phyloP scores from a whole-genome alignment of 2,888 invertebrate species.

The Dynastes maya region DNA sequence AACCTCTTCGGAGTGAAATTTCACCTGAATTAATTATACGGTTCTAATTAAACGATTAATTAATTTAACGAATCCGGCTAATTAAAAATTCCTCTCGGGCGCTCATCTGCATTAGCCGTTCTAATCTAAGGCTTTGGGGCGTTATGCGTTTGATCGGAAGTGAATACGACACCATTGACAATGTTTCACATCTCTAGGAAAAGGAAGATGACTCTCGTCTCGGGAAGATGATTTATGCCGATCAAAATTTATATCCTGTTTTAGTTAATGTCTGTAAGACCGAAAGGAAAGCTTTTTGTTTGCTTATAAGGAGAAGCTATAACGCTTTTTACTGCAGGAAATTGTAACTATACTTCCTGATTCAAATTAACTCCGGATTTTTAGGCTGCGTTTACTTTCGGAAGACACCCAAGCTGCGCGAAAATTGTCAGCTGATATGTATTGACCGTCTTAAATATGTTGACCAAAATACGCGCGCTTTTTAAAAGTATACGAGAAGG shows the following conservation, averaged over 20 bases:
- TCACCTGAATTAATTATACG: constrained; percentile 49
- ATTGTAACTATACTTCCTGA: too few relatives aligned
- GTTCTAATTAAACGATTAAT: constrained; percentile 53
- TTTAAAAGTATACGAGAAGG: too few relatives aligned
- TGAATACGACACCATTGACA: not conserved
- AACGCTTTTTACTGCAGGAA: too few relatives aligned
- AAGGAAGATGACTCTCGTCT: not conserved
- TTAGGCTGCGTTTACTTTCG: too few relatives aligned
- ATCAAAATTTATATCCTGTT: not conserved
- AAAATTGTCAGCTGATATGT: too few relatives aligned
- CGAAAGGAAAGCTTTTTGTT: too few relatives aligned
- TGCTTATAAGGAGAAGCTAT: too few relatives aligned
- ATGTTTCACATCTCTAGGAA: not conserved
- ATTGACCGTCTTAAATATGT: too few relatives aligned
- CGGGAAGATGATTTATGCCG: not conserved
- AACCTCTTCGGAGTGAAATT: constrained; percentile 5
- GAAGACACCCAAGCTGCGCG: too few relatives aligned
- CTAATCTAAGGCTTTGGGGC: not conserved
- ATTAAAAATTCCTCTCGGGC: constrained; percentile 49
- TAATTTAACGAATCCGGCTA: constrained; percentile 48
- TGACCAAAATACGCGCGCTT: too few relatives aligned
- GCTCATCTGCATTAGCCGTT: not conserved
- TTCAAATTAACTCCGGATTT: too few relatives aligned
- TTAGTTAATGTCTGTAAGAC: too few relatives aligned
- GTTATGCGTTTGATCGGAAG: not conserved